Percentiles rank a stretch among this genome's conserved stretches.
These are phyloP conservation scores for Lagorchestes hirsutus DNA, from an alignment of 2,797 vertebrate genomes.

Conservation along the genomic window DNA sequence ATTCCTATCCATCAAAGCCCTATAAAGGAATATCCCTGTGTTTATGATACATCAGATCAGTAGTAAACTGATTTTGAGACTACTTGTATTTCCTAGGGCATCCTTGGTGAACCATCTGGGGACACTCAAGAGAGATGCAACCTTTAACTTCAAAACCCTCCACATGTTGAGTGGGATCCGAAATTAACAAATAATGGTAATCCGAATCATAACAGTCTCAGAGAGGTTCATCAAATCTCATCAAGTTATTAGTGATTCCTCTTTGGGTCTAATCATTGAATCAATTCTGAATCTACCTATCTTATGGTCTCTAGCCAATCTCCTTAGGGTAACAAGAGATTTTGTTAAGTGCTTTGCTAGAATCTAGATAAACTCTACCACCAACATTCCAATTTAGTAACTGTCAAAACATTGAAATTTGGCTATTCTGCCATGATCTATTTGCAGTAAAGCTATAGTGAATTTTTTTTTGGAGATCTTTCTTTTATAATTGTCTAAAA, in stretches of 20 bases:
- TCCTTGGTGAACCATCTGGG: neutral
- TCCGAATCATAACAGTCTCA: neutral
- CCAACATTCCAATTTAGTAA: conserved; percentile 13
- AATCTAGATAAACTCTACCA: neutral
- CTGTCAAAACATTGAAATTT: conserved; percentile 35
- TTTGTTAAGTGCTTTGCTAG: conserved; percentile 28
- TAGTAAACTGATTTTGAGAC: neutral
- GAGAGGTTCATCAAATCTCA: conserved; percentile 8
- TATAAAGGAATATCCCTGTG: neutral
- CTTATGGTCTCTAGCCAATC: conserved; percentile 27
- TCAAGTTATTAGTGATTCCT: neutral
- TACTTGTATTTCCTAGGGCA: neutral
- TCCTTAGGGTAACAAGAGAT: conserved; percentile 52
- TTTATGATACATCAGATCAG: neutral
- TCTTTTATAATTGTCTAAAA: neutral
- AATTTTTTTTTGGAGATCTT: conserved; percentile 6
- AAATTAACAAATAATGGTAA: neutral
- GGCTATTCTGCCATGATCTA: conserved; percentile 6
- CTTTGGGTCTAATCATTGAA: neutral
- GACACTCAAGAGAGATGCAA: neutral
- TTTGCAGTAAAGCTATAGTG: conserved; percentile 40
- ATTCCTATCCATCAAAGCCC: neutral
- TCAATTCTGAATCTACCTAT: conserved; percentile 20
- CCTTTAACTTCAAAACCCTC: neutral
- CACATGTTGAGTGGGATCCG: neutral